Percentiles rank a stretch among this genome's conserved stretches.
phyloP scores from a whole-genome alignment of 2,797 vertebrate species.

The Ctenopoma multispine region DNA sequence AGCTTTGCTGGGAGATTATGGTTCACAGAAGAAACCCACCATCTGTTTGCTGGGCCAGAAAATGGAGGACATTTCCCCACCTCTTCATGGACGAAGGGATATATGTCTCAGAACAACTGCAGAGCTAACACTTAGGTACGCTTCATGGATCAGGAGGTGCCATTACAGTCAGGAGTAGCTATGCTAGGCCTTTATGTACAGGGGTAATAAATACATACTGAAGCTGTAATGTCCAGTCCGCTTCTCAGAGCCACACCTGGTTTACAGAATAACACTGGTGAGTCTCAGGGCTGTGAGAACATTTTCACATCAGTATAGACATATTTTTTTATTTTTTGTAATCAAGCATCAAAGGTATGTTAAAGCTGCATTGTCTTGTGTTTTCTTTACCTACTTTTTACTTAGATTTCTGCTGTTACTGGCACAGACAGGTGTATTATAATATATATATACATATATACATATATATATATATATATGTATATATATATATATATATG shows the following conservation, averaged over 20 bases:
- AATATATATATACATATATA: no score
- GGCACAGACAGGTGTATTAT: neutral
- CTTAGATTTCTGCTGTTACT: neutral
- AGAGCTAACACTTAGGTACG: constrained; percentile 39
- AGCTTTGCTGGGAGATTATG: constrained; percentile 90
- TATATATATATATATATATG: no score
- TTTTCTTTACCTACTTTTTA: neutral
- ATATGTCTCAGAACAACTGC: constrained; percentile 39
- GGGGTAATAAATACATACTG: constrained; percentile 11
- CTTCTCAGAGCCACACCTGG: constrained; percentile 15
- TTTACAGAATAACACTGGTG: constrained; percentile 5
- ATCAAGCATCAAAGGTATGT: constrained; percentile 2
- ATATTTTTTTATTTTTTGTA: no score
- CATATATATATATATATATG: no score
- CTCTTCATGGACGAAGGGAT: constrained; percentile 53
- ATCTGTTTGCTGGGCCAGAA: constrained; percentile 83
- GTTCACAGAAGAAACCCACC: constrained; percentile 86
- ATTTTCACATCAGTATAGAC: neutral
- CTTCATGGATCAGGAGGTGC: constrained; percentile 53
- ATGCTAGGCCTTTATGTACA: constrained; percentile 27
- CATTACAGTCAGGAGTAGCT: constrained; percentile 31
- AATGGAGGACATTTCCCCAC: constrained; percentile 63
- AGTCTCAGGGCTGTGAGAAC: constrained; percentile 1
- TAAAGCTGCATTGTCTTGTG: neutral
- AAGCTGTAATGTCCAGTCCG: constrained; percentile 8